Base-by-base conservation (phyloP, 1,140 invertebrate species). In the Eulimnadia texana region DNA sequence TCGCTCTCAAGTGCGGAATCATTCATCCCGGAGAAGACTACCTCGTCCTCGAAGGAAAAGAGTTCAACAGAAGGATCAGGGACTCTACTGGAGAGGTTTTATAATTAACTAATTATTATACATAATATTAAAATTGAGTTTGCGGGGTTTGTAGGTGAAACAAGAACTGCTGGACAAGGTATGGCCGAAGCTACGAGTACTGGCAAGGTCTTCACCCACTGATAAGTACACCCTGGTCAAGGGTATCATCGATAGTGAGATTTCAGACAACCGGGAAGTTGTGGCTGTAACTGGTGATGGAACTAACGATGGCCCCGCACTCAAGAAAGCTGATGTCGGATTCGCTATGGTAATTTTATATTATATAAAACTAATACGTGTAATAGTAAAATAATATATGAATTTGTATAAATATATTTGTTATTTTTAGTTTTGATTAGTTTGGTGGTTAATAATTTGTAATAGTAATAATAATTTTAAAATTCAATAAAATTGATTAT, bases 221-320 rank as follows among this genome's bases (percentile, higher is more conserved):
- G 82, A 84, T 68, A 84, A 84, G 68, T 84, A 83, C 67, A 74
- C 71, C 19, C 70, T 84, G 2, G 82, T 84, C 10, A 82, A 80
- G 65, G 80, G 82, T 47, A 84, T 84, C 61, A 83, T 84, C 63
- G 79, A 82, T 66, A 81, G 79, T 54, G 77, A 79, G 64, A 28
- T 78, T n/a, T 23, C 16, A 13, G 63, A 73, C 11, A 80, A 76
- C 61, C 68, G 81, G 27, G 79, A 84, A 71, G 82, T 84, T 0
- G 82, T 84, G 9, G 83, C 82, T 20, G 82, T 84, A n/a, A 84
- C 82, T 2, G 82, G 82, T 25, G 83, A 84, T 68, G 82, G 82
- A 22, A 84, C 81, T 1, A 84, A 84, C 70, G 81, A 84, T 70
- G 81, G 78, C 3, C 82, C 82, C 3, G 82, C 82, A 20, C 71